phyloP scores from a whole-genome alignment of 2,888 invertebrate genomes.

The Platycnemis pennipes region DNA sequence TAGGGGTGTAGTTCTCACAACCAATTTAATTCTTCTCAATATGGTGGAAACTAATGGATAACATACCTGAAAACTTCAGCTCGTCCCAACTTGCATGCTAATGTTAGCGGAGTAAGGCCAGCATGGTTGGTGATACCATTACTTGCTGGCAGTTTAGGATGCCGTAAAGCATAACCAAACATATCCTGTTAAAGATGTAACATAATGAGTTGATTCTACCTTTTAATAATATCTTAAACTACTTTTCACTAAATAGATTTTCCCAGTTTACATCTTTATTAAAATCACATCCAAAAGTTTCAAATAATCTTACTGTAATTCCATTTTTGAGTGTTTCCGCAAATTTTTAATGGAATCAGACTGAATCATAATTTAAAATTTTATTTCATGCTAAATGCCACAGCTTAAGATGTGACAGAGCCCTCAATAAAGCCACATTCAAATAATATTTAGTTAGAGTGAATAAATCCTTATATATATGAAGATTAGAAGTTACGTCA shows the following conservation, averaged over 20 bases:
- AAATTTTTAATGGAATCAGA: too few species aligned
- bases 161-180: slow-evolving; percentile 98
- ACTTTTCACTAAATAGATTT: neutral
- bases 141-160: slow-evolving; percentile 95
- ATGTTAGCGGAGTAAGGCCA: slow-evolving; percentile 96
- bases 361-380: too few species aligned
- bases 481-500: too few species aligned
- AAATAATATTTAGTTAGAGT: too few species aligned
- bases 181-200: slow-evolving; percentile 87
- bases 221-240: neutral
- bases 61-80: slow-evolving; percentile 93
- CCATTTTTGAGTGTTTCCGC: too few species aligned
- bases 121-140: slow-evolving; percentile 94
- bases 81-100: slow-evolving; percentile 97
- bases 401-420: too few species aligned
- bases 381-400: too few species aligned
- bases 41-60: neutral
- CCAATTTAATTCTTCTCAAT: neutral
- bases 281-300: too few species aligned
- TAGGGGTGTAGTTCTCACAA: too few species aligned
- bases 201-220: slow-evolving; percentile 50
- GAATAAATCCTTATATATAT: too few species aligned
- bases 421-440: too few species aligned
- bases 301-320: too few species aligned
- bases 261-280: neutral